phyloP scores from a whole-genome alignment of 2,888 invertebrate species.

The Brenthis hecate region DNA sequence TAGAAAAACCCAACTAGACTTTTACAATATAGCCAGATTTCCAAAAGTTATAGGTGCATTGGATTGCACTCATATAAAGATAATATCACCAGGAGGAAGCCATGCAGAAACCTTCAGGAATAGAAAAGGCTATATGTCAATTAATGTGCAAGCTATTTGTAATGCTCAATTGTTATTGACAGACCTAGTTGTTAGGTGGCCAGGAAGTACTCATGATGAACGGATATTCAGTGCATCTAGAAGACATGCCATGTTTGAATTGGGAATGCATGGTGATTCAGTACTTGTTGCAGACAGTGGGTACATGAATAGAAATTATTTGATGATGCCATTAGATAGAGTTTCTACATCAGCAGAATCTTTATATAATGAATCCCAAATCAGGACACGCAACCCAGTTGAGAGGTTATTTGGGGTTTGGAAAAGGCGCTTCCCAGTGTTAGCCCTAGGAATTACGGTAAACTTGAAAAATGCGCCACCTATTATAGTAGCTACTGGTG shows the following conservation, averaged over 20 bases:
- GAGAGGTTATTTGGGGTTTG: constrained; percentile 34
- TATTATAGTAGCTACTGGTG: constrained; percentile 35
- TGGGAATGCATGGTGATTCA: constrained; percentile 21
- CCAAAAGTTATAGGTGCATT: constrained; percentile 33
- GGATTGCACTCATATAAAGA: constrained; percentile 31
- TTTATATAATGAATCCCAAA: constrained; percentile 36
- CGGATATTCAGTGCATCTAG: constrained; percentile 28
- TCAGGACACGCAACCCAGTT: constrained; percentile 27
- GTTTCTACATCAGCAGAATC: constrained; percentile 28
- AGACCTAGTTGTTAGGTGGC: constrained; percentile 32
- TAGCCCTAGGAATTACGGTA: constrained; percentile 17
- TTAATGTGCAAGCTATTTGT: constrained; percentile 31
- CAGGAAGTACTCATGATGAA: constrained; percentile 36
- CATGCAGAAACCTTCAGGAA: constrained; percentile 33
- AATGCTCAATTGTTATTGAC: constrained; percentile 22
- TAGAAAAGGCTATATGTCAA: constrained; percentile 30
- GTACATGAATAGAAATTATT: constrained; percentile 28
- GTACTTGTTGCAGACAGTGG: constrained; percentile 30
- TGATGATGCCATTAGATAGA: constrained; percentile 29
- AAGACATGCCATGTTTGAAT: constrained; percentile 19
- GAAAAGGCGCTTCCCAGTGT: constrained; percentile 25
- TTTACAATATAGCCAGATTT: constrained; percentile 35
- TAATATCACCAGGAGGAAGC: constrained; percentile 29
- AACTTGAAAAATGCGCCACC: constrained; percentile 28
- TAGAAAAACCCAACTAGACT: constrained; percentile 23